These are phyloP conservation scores for Pomatorhinus ruficollis DNA, from an alignment of 2,113 vertebrate genomes.

Conservation along the genomic window DNA sequence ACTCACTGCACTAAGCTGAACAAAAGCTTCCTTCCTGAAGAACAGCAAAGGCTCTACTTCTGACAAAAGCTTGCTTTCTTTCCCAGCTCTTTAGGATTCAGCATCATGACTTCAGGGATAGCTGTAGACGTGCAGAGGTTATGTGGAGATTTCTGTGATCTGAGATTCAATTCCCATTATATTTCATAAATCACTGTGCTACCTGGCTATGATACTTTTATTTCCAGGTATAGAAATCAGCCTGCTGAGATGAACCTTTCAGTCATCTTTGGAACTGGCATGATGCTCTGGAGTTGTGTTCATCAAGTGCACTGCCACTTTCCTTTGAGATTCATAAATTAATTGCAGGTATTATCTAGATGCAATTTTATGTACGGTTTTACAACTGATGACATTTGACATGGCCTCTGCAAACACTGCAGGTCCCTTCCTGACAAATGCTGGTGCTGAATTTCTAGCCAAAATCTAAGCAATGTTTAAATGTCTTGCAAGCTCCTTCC, in stretches of 20 bases:
- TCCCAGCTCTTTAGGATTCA: conserved; percentile 59
- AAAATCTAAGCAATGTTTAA: background rate
- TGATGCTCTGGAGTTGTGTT: background rate
- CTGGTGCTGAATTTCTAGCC: background rate
- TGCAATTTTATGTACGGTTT: background rate
- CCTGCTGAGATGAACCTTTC: background rate
- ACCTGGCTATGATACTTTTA: background rate
- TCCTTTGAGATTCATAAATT: background rate
- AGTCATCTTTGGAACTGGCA: background rate
- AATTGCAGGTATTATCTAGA: background rate
- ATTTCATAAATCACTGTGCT: background rate
- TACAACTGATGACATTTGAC: background rate
- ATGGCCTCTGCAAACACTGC: background rate
- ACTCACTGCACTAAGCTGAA: conserved; percentile 51
- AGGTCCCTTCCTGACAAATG: background rate
- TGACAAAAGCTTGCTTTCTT: conserved; percentile 65
- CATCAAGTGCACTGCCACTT: background rate
- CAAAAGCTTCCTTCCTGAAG: conserved; percentile 61
- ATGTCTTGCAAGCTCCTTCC: conserved; percentile 9
- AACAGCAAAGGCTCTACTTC: conserved; percentile 53
- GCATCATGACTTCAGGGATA: conserved; percentile 53
- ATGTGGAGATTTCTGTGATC: conserved; percentile 40
- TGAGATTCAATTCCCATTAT: background rate
- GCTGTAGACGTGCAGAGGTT: conserved; percentile 19
- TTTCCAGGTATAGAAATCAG: background rate